Evolutionary conservation across 2,797 vertebrate genomes (phyloP).

Genomic region (Bovichtus variegatus): DNA sequence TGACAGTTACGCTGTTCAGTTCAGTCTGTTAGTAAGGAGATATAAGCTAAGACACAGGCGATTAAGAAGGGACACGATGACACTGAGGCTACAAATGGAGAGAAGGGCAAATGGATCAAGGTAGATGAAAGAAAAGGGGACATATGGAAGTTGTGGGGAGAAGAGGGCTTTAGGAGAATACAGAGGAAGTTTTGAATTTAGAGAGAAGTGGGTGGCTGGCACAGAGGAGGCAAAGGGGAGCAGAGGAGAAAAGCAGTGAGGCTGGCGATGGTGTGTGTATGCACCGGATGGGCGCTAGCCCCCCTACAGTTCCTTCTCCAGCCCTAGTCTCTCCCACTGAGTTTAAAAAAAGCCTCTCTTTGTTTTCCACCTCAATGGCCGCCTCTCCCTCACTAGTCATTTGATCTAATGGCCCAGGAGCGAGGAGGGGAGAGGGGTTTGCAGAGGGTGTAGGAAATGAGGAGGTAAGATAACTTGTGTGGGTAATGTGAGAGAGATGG

Average conservation of each 20-base stretch:
- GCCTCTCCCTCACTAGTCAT: slow-evolving; percentile 32
- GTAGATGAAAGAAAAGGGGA: slow-evolving; percentile 9
- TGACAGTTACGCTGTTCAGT: neutral
- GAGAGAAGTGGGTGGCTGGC: slow-evolving; percentile 14
- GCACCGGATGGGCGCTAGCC: slow-evolving; percentile 47
- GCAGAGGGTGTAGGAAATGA: slow-evolving; percentile 1
- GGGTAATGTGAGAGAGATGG: slow-evolving; percentile 28
- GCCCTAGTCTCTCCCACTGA: slow-evolving; percentile 34
- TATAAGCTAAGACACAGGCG: neutral
- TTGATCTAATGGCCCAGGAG: slow-evolving; percentile 56
- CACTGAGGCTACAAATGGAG: neutral
- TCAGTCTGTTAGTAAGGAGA: neutral
- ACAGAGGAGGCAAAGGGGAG: slow-evolving; percentile 4
- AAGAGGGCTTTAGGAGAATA: neutral
- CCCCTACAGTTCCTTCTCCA: slow-evolving; percentile 51
- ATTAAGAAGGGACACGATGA: slow-evolving; percentile 15
- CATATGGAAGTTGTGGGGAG: neutral
- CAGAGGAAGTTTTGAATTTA: slow-evolving; percentile 6
- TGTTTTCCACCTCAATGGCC: slow-evolving; percentile 57
- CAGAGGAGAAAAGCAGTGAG: slow-evolving; percentile 21
- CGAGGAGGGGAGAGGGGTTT: slow-evolving; percentile 19
- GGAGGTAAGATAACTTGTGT: slow-evolving; percentile 17
- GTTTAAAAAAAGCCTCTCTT: slow-evolving; percentile 51
- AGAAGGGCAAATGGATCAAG: neutral
- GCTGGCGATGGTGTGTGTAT: slow-evolving; percentile 28